Percentiles rank a stretch among this genome's conserved stretches.
phyloP scores from a whole-genome alignment of 2,797 vertebrate species.

The Eutrigla gurnardus region DNA sequence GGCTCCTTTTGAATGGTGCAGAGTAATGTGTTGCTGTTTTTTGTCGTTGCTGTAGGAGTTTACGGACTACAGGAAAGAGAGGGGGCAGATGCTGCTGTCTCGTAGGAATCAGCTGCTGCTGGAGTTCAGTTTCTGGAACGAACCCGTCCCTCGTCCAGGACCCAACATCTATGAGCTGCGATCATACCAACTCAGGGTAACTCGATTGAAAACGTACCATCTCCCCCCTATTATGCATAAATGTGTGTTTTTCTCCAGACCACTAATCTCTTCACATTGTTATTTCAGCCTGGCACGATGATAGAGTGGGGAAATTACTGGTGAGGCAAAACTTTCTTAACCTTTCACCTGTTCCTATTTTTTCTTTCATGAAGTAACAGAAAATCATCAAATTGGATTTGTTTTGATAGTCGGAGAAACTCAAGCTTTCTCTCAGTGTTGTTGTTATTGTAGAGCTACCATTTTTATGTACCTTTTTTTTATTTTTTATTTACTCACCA shows the following conservation, averaged over 20 bases:
- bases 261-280: constrained; percentile 14
- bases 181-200: constrained; percentile 94
- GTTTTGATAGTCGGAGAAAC: neutral
- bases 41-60: constrained; percentile 84
- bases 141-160: constrained; percentile 90
- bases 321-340: constrained; percentile 76
- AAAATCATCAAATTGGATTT: neutral
- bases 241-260: neutral
- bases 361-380: neutral
- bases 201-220: neutral
- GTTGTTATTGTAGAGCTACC: neutral
- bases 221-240: neutral
- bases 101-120: constrained; percentile 94
- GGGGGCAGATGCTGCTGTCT: constrained; percentile 95
- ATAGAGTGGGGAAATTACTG: constrained; percentile 99
- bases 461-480: constrained; percentile 4
- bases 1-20: neutral
- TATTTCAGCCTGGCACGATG: constrained; percentile 94
- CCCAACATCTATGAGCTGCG: constrained; percentile 96
- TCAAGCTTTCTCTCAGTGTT: neutral
- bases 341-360: neutral
- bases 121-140: constrained; percentile 98
- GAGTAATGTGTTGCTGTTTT: constrained; percentile 5
- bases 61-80: constrained; percentile 88
- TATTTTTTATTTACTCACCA: constrained; percentile 9